Percentiles rank a stretch among this genome's conserved stretches.
Conservation (phyloP, 2,797 vertebrate genomes). For the Platalea minor region DNA sequence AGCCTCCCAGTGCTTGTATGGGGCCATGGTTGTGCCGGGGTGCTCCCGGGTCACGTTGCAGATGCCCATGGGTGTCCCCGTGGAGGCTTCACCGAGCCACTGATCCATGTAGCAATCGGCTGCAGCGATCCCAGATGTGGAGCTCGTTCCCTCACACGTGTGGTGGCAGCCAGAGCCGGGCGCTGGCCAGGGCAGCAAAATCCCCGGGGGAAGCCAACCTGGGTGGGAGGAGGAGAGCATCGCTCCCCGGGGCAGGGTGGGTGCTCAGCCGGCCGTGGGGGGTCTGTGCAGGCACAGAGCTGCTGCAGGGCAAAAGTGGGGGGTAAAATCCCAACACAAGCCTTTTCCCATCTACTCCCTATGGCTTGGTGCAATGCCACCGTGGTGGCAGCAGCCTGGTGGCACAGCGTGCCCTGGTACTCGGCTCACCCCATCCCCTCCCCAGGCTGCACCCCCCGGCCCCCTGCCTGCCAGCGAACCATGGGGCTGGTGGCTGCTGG, state of each 20-base stretch:
- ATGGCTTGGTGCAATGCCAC: accelerated
- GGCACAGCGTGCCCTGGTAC: neutral
- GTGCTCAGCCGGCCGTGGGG: accelerated
- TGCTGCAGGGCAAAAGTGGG: neutral
- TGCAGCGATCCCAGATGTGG: neutral
- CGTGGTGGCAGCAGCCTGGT: neutral
- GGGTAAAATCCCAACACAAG: neutral
- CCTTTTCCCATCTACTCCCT: neutral
- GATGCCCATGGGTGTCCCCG: neutral
- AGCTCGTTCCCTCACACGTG: neutral
- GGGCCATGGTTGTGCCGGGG: neutral
- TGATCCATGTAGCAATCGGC: neutral
- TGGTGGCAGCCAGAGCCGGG: neutral
- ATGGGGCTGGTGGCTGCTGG: accelerated
- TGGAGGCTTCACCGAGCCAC: neutral
- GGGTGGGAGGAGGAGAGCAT: neutral
- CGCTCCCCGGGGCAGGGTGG: neutral
- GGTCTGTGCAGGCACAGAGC: neutral
- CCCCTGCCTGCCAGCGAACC: neutral
- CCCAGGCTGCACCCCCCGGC: accelerated
- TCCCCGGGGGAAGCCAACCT: neutral
- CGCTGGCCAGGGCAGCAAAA: accelerated
- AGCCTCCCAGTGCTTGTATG: neutral
- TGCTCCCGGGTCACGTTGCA: neutral
- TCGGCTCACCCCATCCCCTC: neutral